These are phyloP conservation scores for Serilophus lunatus DNA, from an alignment of 2,113 vertebrate species.

Conservation along the genomic window DNA sequence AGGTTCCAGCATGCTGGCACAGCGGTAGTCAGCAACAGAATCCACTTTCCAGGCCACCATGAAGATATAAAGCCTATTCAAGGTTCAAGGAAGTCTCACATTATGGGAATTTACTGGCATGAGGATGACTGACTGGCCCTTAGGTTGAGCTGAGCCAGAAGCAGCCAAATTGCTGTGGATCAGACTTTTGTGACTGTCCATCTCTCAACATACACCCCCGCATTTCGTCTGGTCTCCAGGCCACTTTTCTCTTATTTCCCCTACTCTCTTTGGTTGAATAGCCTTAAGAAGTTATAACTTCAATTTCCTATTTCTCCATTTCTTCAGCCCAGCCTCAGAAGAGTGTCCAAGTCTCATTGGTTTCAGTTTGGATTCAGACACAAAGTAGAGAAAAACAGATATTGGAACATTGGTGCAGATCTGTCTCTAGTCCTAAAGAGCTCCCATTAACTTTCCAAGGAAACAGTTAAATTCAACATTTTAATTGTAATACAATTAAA, in stretches of 20 bases:
- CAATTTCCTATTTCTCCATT: background rate
- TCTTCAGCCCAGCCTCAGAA: background rate
- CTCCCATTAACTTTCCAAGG: background rate
- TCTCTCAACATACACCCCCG: background rate
- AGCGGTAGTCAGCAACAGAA: background rate
- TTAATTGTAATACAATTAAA: background rate
- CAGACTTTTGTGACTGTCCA: background rate
- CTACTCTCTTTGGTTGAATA: background rate
- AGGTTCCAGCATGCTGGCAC: background rate
- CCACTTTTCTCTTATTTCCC: background rate
- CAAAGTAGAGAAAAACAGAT: background rate
- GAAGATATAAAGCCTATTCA: background rate
- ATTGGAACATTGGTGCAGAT: background rate
- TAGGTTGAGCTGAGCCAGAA: background rate
- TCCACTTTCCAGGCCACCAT: background rate
- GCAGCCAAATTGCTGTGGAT: background rate
- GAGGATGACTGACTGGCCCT: background rate
- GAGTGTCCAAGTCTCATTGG: background rate
- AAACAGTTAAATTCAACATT: background rate
- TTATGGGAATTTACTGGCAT: background rate
- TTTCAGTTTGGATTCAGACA: background rate
- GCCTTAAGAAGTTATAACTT: background rate
- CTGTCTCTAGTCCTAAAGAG: background rate
- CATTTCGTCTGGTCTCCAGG: background rate
- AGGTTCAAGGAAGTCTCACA: background rate